Base-by-base conservation (phyloP, 37 sponge, comb jelly and placozoan species). In the Mnemiopsis leidyi region DNA sequence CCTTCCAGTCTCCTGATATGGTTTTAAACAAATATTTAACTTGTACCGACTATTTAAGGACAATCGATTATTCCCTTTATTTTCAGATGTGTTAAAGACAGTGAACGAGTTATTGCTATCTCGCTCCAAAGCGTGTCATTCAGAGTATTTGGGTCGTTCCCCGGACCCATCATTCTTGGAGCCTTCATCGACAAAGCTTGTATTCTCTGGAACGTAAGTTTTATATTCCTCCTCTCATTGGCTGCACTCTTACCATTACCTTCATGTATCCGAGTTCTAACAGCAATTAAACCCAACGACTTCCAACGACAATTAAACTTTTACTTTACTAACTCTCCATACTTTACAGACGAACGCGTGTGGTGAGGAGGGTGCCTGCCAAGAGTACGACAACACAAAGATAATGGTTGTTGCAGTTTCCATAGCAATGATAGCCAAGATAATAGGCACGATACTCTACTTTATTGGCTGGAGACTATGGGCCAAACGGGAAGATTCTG, bases 21-120 rank as follows among this genome's bases (percentile, higher is more conserved):
- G n/a, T n/a, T n/a, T n/a, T n/a, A n/a, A n/a, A n/a, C n/a, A n/a
- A n/a, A n/a, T n/a, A n/a, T n/a, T n/a, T n/a, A n/a, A n/a, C n/a
- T n/a, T n/a, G n/a, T n/a, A n/a, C n/a, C n/a, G n/a, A n/a, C n/a
- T n/a, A n/a, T n/a, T n/a, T n/a, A n/a, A n/a, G n/a, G n/a, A n/a
- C n/a, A n/a, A n/a, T n/a, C n/a, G n/a, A n/a, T n/a, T n/a, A n/a
- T 13, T 79, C 37, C 7, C 36, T 13, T n/a, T 39, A 21, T 37
- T 39, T 85, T 23, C 48, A 85, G 90, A 21, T 85, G 90, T 85
- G 90, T 85, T 3, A 85, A 85, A 25, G 90, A 85, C 48, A 85
- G 90, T 39, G 90, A 85, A 28, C 90, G 90, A 39, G 90, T 85
- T n/a, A 85, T 85, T 1, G 90, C 90, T 38, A 33, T 85, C 2